phyloP scores from a whole-genome alignment of 2,113 vertebrate species.

The Aptenodytes forsteri region DNA sequence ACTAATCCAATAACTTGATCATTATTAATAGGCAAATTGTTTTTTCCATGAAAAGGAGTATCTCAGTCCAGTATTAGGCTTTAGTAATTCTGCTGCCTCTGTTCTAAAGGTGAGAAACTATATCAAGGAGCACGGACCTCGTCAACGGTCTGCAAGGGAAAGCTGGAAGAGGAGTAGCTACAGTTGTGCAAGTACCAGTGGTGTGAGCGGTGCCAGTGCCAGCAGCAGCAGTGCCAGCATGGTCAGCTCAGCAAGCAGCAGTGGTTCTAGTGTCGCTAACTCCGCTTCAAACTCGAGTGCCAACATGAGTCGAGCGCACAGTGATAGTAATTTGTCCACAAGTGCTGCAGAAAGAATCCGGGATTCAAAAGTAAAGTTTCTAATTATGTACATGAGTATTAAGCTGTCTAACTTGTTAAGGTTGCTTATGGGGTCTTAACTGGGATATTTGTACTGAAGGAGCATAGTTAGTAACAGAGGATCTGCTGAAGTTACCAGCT shows the following conservation, averaged over 20 bases:
- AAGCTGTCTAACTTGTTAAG: not conserved
- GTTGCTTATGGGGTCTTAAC: not conserved
- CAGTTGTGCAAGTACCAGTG: conserved; percentile 89
- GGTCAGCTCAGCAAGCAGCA: conserved; percentile 93
- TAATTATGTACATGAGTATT: not conserved
- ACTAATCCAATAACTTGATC: not conserved
- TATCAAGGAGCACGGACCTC: conserved; percentile 90
- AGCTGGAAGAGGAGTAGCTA: conserved; percentile 92
- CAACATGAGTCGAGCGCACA: conserved; percentile 95
- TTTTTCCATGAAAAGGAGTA: not conserved
- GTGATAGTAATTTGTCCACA: conserved; percentile 92
- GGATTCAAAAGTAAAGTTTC: conserved; percentile 92
- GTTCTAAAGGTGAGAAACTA: conserved; percentile 89
- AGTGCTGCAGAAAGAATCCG: conserved; percentile 95
- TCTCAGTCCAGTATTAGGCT: not conserved
- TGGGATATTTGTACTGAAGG: not conserved
- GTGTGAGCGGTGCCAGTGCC: conserved; percentile 86
- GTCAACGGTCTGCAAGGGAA: conserved; percentile 87
- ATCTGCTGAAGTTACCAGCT: not conserved
- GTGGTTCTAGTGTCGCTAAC: conserved; percentile 83
- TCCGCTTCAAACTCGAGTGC: conserved; percentile 89
- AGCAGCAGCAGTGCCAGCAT: conserved; percentile 90
- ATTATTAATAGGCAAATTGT: not conserved
- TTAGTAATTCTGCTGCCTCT: not conserved
- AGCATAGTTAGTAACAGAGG: not conserved